phyloP scores from a whole-genome alignment of 2,888 invertebrate species.

The Phortica okadai region DNA sequence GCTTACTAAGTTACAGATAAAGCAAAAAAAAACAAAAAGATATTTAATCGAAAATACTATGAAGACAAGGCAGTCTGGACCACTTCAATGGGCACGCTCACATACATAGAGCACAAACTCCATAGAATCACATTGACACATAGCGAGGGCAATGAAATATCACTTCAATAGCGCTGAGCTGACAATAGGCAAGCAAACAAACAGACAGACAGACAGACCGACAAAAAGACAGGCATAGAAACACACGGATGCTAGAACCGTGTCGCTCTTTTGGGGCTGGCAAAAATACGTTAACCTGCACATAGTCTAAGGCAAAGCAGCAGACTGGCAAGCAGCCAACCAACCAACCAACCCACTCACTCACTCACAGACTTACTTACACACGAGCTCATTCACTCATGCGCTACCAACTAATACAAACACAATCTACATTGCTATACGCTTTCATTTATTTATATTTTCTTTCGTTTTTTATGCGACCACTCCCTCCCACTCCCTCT shows the following conservation, averaged over 20 bases:
- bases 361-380: slow-evolving; percentile 10
- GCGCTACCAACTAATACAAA: slow-evolving; percentile 26
- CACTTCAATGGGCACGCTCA: slow-evolving; percentile 27
- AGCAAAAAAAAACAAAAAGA: too few relatives aligned
- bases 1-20: too few relatives aligned
- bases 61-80: background rate
- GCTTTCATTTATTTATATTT: slow-evolving; percentile 64
- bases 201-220: background rate
- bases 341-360: background rate
- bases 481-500: slow-evolving; percentile 25
- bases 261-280: background rate
- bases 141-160: slow-evolving; percentile 68
- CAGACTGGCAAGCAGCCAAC: background rate
- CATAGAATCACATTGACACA: slow-evolving; percentile 54
- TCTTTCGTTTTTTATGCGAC: slow-evolving; percentile 17
- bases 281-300: background rate
- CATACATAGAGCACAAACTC: background rate
- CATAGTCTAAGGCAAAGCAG: background rate
- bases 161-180: slow-evolving; percentile 29
- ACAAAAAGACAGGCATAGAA: background rate
- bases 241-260: background rate
- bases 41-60: too few relatives aligned
- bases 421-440: slow-evolving; percentile 55
- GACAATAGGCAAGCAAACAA: background rate
- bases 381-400: background rate